Conservation (phyloP, 2,797 vertebrate genomes). For the Microcaecilia unicolor region DNA sequence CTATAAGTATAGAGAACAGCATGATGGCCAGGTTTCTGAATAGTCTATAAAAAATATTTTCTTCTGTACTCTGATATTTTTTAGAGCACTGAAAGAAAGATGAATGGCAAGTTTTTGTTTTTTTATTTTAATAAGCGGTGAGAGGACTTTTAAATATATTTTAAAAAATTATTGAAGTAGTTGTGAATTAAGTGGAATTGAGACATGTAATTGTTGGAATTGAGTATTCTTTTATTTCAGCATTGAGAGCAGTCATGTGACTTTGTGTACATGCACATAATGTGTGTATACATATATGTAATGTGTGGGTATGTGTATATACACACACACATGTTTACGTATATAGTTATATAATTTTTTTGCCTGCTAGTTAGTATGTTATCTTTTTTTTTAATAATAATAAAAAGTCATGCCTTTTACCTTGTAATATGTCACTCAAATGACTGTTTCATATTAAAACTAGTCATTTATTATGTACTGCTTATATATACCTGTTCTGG, state of each 20-base stretch:
- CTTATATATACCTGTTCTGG: conserved; percentile 61
- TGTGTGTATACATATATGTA: too few species aligned
- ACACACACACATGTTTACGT: conserved; percentile 38
- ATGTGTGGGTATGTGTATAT: conserved; percentile 27
- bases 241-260: conserved; percentile 9
- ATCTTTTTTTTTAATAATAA: conserved; percentile 39
- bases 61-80: too few species aligned
- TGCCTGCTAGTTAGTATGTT: conserved; percentile 47
- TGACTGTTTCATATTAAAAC: conserved; percentile 69
- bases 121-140: too few species aligned
- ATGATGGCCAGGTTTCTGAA: too few species aligned
- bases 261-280: too few species aligned
- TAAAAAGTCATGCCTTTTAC: conserved; percentile 50
- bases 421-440: conserved; percentile 61
- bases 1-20: too few species aligned
- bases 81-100: too few species aligned
- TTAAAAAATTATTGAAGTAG: too few species aligned
- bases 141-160: too few species aligned
- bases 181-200: conserved; percentile 15
- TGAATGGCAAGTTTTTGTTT: too few species aligned
- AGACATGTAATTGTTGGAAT: conserved; percentile 22
- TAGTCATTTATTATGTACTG: conserved; percentile 58
- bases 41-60: too few species aligned
- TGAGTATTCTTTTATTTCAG: conserved; percentile 16
- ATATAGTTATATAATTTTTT: too few species aligned